These are phyloP conservation scores for Coregonus clupeaformis DNA, from an alignment of 2,113 vertebrate species.

Conservation along the genomic window DNA sequence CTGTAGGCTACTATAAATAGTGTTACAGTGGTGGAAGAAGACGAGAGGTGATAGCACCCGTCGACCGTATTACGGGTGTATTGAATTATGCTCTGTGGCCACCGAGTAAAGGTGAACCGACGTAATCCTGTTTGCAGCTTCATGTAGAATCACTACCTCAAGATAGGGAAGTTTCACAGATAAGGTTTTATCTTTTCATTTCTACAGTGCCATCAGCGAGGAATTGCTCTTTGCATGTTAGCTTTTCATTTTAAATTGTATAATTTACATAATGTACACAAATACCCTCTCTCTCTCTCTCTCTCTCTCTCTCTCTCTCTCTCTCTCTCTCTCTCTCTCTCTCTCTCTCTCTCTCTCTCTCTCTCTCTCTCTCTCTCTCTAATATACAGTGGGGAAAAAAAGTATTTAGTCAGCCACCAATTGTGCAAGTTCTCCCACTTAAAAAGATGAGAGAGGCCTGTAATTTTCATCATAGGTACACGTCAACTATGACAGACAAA, in stretches of 20 bases:
- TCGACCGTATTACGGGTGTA: constrained; percentile 68
- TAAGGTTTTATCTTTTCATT: neutral
- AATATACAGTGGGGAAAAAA: no score
- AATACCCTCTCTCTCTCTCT: neutral
- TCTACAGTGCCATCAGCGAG: neutral
- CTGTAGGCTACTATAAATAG: constrained; percentile 28
- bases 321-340: no score
- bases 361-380: no score
- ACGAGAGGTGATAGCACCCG: constrained; percentile 48
- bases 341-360: no score
- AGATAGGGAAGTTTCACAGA: neutral
- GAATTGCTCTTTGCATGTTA: neutral
- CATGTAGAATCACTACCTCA: neutral
- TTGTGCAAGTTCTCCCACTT: no score
- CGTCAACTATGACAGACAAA: no score
- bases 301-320: no score
- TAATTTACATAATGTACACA: neutral
- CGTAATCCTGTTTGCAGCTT: constrained; percentile 1
- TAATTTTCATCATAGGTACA: no score
- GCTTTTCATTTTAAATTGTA: neutral
- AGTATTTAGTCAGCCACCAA: no score
- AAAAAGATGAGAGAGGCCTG: no score
- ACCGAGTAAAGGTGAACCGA: constrained; percentile 57
- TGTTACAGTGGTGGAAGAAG: constrained; percentile 50
- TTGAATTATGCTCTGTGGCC: constrained; percentile 56